These are phyloP conservation scores for Anoplius nigerrimus DNA, from an alignment of 2,888 invertebrate genomes.

Conservation along the genomic window DNA sequence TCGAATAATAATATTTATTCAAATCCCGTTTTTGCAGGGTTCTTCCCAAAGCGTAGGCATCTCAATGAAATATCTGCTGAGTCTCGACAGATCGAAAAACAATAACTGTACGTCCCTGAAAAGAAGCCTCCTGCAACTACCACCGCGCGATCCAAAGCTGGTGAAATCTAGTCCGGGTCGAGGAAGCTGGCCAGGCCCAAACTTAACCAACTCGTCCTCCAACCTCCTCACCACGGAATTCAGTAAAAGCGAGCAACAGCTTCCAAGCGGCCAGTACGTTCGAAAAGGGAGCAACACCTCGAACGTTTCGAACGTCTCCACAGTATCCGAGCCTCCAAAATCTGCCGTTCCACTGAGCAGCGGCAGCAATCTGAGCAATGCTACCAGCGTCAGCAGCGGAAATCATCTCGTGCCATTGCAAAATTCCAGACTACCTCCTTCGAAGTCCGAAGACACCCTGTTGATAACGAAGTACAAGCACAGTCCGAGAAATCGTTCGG, in stretches of 20 bases:
- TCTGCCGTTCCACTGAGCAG: slow-evolving; percentile 51
- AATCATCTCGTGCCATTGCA: slow-evolving; percentile 46
- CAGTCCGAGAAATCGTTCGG: slow-evolving; percentile 77
- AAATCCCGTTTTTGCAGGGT: slow-evolving; percentile 26
- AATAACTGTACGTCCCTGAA: slow-evolving; percentile 74
- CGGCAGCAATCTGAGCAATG: slow-evolving; percentile 42
- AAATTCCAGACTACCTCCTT: slow-evolving; percentile 81
- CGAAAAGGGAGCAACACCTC: slow-evolving; percentile 68
- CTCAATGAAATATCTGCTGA: slow-evolving; percentile 72
- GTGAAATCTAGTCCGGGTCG: slow-evolving; percentile 86
- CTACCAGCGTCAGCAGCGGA: slow-evolving; percentile 36
- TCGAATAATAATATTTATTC: neutral
- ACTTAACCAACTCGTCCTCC: slow-evolving; percentile 77
- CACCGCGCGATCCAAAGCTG: slow-evolving; percentile 84
- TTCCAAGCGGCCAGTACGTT: slow-evolving; percentile 71
- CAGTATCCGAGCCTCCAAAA: slow-evolving; percentile 61
- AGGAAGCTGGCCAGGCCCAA: slow-evolving; percentile 92
- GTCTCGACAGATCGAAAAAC: slow-evolving; percentile 68
- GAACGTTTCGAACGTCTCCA: slow-evolving; percentile 62
- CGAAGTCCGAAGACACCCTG: slow-evolving; percentile 87
- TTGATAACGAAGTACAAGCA: slow-evolving; percentile 75
- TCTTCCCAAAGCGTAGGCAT: slow-evolving; percentile 63
- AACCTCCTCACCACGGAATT: slow-evolving; percentile 81
- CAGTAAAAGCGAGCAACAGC: slow-evolving; percentile 89
- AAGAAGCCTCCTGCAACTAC: slow-evolving; percentile 81